These are phyloP conservation scores for Ptiloglossa arizonensis DNA, from an alignment of 1,140 invertebrate genomes.

Conservation along the genomic window DNA sequence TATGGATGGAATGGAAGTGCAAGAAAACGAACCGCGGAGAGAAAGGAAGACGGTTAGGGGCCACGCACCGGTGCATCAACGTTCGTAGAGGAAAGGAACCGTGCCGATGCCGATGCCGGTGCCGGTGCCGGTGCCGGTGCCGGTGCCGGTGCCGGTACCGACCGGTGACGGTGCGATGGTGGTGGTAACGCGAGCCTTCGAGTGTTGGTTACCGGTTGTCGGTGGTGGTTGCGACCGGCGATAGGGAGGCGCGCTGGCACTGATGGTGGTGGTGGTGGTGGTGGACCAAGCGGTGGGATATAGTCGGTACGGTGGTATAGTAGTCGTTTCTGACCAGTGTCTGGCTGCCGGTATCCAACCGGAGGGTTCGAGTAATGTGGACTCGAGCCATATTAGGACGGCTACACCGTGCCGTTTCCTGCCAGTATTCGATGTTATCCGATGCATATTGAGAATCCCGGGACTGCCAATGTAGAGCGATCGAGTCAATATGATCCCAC, in stretches of 20 bases:
- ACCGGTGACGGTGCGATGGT: conserved; percentile 26
- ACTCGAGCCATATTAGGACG: conserved; percentile 74
- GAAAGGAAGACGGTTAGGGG: conserved; percentile 25
- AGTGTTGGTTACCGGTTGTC: conserved; percentile 1
- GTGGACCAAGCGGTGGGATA: conserved; percentile 28
- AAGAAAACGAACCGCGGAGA: conserved; percentile 44
- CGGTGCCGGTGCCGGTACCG: no score
- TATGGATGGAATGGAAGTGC: conserved; percentile 54
- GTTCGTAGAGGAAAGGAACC: conserved; percentile 19
- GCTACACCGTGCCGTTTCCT: conserved; percentile 64
- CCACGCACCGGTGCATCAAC: conserved; percentile 47
- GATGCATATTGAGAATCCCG: conserved; percentile 65
- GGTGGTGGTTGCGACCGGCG: neutral
- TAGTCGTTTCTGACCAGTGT: conserved; percentile 53
- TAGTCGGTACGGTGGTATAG: conserved; percentile 34
- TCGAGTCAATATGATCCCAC: conserved; percentile 63
- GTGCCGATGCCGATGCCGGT: conserved; percentile 15
- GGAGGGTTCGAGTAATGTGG: conserved; percentile 71
- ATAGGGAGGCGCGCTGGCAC: neutral
- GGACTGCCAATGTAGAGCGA: conserved; percentile 64
- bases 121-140: no score
- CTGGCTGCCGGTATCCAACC: conserved; percentile 55
- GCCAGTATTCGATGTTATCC: conserved; percentile 62
- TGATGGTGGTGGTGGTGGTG: conserved; percentile 4
- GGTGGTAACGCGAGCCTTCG: conserved; percentile 14